Evolutionary conservation across 1,140 invertebrate genomes (phyloP).

Genomic region (Heliconius himera): DNA sequence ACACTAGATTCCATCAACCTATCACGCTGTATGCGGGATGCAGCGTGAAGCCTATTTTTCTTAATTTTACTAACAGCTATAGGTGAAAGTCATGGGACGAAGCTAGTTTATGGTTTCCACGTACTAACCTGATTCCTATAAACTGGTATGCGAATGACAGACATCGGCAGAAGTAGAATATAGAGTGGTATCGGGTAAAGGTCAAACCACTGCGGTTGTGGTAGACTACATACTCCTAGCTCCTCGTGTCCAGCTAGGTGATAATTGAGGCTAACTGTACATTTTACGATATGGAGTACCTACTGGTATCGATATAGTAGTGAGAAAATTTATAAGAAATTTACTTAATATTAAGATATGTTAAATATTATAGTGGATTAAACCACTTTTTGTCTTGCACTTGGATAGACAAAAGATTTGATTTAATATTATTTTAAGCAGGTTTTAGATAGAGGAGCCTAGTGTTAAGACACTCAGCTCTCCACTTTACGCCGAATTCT

Average conservation of each 20-base stretch:
- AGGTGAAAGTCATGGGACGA: slow-evolving; percentile 1
- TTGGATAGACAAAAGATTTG: too few species aligned
- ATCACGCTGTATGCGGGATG: too few species aligned
- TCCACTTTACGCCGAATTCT: too few species aligned
- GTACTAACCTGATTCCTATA: slow-evolving; percentile 25
- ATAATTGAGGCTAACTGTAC: slow-evolving; percentile 36
- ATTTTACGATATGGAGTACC: not conserved
- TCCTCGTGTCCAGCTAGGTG: slow-evolving; percentile 2
- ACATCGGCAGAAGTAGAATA: slow-evolving; percentile 12
- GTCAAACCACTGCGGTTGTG: slow-evolving; percentile 37
- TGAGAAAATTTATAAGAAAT: not conserved
- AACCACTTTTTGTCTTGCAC: not conserved
- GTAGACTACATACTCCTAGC: slow-evolving; percentile 24
- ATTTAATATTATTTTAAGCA: too few species aligned
- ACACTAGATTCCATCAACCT: too few species aligned
- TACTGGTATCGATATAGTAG: not conserved
- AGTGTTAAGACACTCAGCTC: too few species aligned
- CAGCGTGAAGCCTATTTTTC: too few species aligned
- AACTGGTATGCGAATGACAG: slow-evolving; percentile 33
- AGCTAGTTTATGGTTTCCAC: not conserved
- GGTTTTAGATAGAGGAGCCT: too few species aligned
- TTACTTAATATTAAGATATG: not conserved
- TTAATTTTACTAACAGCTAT: not conserved
- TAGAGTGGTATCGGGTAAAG: slow-evolving; percentile 31
- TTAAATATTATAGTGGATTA: not conserved